These are phyloP conservation scores for Pseudomyrmex cubaensis DNA, from an alignment of 1,140 invertebrate species.

Conservation along the genomic window DNA sequence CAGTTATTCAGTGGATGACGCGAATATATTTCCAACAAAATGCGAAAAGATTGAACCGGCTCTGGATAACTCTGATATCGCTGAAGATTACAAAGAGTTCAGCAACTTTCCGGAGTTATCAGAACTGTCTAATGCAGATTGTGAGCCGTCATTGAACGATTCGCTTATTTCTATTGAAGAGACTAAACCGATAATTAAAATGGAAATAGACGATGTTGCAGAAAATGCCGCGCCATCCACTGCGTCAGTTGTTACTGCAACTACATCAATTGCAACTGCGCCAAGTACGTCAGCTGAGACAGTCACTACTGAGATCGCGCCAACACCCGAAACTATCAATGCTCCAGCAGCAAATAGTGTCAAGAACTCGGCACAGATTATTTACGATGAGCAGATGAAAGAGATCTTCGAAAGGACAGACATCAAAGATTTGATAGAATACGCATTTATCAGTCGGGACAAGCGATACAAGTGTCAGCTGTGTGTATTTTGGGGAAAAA, in stretches of 20 bases:
- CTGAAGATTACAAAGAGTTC: not conserved
- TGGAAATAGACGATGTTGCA: not conserved
- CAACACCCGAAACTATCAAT: too few relatives aligned
- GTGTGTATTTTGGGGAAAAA: conserved; percentile 87
- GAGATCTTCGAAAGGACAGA: conserved; percentile 27
- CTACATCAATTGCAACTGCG: not conserved
- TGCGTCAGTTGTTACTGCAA: not conserved
- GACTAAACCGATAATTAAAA: not conserved
- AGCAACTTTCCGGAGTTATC: not conserved
- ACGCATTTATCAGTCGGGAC: conserved; percentile 75
- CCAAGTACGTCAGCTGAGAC: not conserved
- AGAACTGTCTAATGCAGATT: not conserved
- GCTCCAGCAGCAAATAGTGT: too few relatives aligned
- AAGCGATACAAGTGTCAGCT: conserved; percentile 85
- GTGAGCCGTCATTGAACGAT: not conserved
- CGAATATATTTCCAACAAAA: not conserved
- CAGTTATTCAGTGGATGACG: not conserved
- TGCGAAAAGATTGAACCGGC: not conserved
- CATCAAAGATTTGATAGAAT: conserved; percentile 71
- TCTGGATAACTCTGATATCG: not conserved
- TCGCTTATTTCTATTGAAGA: conserved; percentile 19
- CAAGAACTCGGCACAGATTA: not conserved
- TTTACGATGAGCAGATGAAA: conserved; percentile 32
- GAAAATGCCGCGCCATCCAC: not conserved
- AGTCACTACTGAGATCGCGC: not conserved